phyloP scores from a whole-genome alignment of 2,888 invertebrate species.

The Rhagium mordax region DNA sequence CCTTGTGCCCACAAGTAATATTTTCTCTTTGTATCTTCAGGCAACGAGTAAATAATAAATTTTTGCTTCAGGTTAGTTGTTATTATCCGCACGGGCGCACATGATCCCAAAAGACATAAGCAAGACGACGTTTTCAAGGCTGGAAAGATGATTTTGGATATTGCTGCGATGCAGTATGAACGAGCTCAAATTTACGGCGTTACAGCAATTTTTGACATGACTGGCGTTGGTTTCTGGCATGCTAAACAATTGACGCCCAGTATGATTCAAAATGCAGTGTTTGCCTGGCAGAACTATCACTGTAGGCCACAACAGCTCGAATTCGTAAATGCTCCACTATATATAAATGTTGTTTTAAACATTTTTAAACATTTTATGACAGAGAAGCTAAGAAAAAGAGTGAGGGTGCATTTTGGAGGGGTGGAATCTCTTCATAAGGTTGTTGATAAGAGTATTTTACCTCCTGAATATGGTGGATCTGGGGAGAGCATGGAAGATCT shows the following conservation, averaged over 20 bases:
- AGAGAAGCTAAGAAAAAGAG: conserved; percentile 73
- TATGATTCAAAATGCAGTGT: conserved; percentile 75
- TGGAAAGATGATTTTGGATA: conserved; percentile 77
- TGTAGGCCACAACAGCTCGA: conserved; percentile 78
- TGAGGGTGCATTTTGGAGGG: conserved; percentile 72
- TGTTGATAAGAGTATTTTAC: conserved; percentile 72
- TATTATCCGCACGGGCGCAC: conserved; percentile 74
- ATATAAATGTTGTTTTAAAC: conserved; percentile 79
- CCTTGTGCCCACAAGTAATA: too few species aligned
- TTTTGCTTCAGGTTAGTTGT: conserved; percentile 73
- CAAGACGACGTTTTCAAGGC: conserved; percentile 77
- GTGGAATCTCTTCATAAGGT: conserved; percentile 69
- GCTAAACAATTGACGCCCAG: conserved; percentile 73
- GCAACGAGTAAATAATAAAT: too few species aligned
- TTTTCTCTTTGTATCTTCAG: too few species aligned
- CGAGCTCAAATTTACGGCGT: conserved; percentile 72
- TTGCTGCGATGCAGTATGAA: conserved; percentile 70
- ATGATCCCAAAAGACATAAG: conserved; percentile 74
- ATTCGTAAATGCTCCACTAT: conserved; percentile 76
- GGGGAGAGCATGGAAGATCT: conserved; percentile 67
- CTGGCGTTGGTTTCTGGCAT: conserved; percentile 70
- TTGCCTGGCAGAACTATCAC: conserved; percentile 81
- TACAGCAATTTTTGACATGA: conserved; percentile 77
- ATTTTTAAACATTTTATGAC: conserved; percentile 78
- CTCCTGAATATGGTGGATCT: conserved; percentile 75